A percentile compares a stretch with the other conserved stretches of the same genome.
Evolutionary conservation across 2,888 invertebrate species (phyloP).

Genomic region (Thymelicus acteon): DNA sequence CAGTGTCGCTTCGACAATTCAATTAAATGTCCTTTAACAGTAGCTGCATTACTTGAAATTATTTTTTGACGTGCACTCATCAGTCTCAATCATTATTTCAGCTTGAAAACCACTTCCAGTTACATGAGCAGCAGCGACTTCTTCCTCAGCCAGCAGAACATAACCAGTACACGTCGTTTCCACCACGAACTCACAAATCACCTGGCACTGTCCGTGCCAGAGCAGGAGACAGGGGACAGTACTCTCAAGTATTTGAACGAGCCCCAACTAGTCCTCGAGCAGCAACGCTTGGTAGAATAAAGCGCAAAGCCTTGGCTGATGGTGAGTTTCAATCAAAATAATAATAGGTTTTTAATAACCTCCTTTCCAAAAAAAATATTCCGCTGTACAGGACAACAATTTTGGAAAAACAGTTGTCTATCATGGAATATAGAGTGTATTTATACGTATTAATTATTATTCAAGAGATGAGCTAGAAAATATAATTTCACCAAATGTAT

Average conservation of each 20-base stretch:
- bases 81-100: conserved; percentile 43
- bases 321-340: conserved; percentile 53
- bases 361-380: too few species aligned
- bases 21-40: too few species aligned
- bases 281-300: conserved; percentile 72
- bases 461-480: too few species aligned
- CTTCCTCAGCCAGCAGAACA: conserved; percentile 73
- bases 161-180: conserved; percentile 80
- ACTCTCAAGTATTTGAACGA: conserved; percentile 84
- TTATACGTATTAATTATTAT: too few species aligned
- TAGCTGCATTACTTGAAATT: too few species aligned
- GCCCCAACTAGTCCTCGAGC: conserved; percentile 83
- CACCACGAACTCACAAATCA: conserved; percentile 64
- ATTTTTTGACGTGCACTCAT: too few species aligned
- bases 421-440: too few species aligned
- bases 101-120: conserved; percentile 78
- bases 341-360: too few species aligned
- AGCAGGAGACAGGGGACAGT: conserved; percentile 78
- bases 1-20: too few species aligned
- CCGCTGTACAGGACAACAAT: too few species aligned
- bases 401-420: too few species aligned
- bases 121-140: conserved; percentile 79
- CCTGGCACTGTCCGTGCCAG: conserved; percentile 71
- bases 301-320: conserved; percentile 69
- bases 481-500: too few species aligned